Percentiles rank a stretch among this genome's conserved stretches.
phyloP scores from a whole-genome alignment of 2,797 vertebrate species.

The Otus scops region DNA sequence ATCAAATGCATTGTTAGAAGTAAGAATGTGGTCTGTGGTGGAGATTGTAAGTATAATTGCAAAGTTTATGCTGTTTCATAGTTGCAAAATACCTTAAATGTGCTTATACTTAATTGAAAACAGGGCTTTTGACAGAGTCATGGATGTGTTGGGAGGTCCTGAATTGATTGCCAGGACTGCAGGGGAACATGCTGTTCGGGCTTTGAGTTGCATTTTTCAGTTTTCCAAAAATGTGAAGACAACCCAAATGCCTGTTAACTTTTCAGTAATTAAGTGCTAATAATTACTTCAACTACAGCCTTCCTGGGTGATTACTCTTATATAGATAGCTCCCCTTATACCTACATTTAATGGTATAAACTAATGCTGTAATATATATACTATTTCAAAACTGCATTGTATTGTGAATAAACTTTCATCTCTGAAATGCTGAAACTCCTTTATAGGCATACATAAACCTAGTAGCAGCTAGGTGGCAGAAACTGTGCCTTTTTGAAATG shows the following conservation, averaged over 20 bases:
- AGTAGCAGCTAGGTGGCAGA: slow-evolving; percentile 57
- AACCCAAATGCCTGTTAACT: not conserved
- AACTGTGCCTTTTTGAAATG: not conserved
- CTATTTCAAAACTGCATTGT: not conserved
- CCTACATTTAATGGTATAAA: not conserved
- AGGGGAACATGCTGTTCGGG: not conserved
- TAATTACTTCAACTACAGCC: not conserved
- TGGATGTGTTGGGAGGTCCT: not conserved
- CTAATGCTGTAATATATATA: not conserved
- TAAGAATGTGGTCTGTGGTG: not conserved
- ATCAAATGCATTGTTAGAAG: not conserved
- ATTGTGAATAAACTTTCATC: not conserved
- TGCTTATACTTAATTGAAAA: not conserved
- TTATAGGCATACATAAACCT: not conserved
- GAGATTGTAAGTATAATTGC: not conserved
- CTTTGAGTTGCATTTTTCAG: not conserved
- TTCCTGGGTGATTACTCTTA: not conserved
- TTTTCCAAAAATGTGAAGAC: not conserved
- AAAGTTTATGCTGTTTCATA: not conserved
- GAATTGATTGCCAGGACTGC: not conserved
- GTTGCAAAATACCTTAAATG: not conserved
- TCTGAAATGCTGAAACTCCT: not conserved
- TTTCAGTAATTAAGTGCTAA: not conserved
- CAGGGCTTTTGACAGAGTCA: not conserved
- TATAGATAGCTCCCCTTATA: not conserved